These are phyloP conservation scores for Drosophila persimilis DNA, from an alignment of 1,140 invertebrate species.

Conservation along the genomic window DNA sequence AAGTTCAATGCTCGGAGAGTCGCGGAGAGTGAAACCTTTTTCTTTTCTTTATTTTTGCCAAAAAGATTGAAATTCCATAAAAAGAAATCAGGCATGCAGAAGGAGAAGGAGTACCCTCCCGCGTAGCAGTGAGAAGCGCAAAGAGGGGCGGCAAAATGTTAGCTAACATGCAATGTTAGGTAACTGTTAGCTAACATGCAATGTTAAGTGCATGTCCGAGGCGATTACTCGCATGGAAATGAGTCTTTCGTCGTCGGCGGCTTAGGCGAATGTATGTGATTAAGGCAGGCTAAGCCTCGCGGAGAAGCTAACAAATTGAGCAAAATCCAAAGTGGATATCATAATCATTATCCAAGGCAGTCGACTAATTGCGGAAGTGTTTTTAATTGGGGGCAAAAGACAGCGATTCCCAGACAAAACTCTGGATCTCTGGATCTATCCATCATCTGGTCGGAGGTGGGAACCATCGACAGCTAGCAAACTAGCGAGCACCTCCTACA, in stretches of 20 bases:
- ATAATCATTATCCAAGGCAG: slow-evolving; percentile 1
- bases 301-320: slow-evolving; percentile 16
- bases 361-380: slow-evolving; percentile 15
- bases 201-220: no score
- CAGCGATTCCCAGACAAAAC: neutral
- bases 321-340: neutral
- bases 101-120: neutral
- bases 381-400: slow-evolving; percentile 12
- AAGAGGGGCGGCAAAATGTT: slow-evolving; percentile 29
- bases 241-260: no score
- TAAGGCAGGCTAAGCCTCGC: no score
- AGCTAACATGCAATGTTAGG: slow-evolving; percentile 36
- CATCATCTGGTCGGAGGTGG: neutral
- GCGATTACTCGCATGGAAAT: slow-evolving; percentile 25
- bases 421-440: neutral
- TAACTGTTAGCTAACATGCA: no score
- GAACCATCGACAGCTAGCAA: slow-evolving; percentile 1
- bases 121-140: slow-evolving; percentile 31
- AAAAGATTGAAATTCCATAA: slow-evolving; percentile 7
- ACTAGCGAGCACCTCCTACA: no score
- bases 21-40: slow-evolving; percentile 2
- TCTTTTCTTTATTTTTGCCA: neutral
- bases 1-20: slow-evolving; percentile 59
- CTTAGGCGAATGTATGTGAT: no score
- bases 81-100: neutral